A percentile compares a stretch with the other conserved stretches of the same genome.
phyloP scores from a whole-genome alignment of 1,140 invertebrate genomes.

The Hormaphis cornu region DNA sequence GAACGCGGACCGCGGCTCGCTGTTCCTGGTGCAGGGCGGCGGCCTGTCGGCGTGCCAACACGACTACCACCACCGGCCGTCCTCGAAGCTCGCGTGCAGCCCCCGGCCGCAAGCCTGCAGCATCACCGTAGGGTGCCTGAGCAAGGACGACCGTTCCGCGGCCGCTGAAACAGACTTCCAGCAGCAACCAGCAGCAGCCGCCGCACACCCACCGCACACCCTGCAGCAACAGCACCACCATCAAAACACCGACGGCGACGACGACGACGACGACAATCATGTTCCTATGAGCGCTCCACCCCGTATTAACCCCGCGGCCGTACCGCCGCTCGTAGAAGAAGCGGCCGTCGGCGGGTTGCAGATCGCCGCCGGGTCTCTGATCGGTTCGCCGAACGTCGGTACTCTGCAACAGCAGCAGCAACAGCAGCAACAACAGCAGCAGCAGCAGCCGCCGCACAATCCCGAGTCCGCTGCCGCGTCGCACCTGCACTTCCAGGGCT shows the following conservation, averaged over 20 bases:
- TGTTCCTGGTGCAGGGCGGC: conserved; percentile 84
- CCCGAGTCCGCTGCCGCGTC: not conserved
- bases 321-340: conserved; percentile 3
- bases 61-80: not conserved
- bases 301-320: not conserved
- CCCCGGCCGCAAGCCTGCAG: conserved; percentile 3
- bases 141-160: not conserved
- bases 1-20: conserved; percentile 82
- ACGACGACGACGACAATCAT: conserved; percentile 7
- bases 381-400: conserved; percentile 33
- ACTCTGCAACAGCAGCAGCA: not conserved
- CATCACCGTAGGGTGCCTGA: conserved; percentile 21
- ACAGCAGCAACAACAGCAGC: not conserved
- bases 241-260: conserved; percentile 21
- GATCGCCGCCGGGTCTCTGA: conserved; percentile 35
- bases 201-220: not conserved
- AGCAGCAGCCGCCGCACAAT: conserved; percentile 5
- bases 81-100: not conserved
- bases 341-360: conserved; percentile 31
- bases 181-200: not conserved
- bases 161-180: not conserved
- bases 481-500: conserved; percentile 31
- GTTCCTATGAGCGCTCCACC: not conserved
- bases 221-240: conserved; percentile 7
- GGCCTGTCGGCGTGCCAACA: conserved; percentile 37